These are phyloP conservation scores for Myioborus melanocephalus DNA, from an alignment of 2,797 vertebrate species.

Conservation along the genomic window DNA sequence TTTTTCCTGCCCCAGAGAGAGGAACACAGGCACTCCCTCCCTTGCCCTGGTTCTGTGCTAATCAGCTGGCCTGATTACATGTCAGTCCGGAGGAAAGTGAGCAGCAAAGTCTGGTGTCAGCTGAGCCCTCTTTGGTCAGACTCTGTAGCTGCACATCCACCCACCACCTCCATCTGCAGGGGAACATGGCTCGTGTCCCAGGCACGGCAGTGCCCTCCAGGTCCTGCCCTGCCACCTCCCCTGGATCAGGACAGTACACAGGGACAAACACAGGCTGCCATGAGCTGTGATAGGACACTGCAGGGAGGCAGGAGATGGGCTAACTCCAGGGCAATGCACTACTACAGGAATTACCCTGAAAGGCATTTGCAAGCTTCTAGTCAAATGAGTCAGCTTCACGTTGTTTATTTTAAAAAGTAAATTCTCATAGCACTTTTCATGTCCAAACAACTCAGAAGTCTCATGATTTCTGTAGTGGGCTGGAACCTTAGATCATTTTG, in stretches of 20 bases:
- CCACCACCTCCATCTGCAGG: neutral
- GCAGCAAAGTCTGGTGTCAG: neutral
- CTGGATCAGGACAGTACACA: neutral
- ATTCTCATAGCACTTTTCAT: conserved; percentile 31
- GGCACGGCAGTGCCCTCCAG: neutral
- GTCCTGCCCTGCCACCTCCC: neutral
- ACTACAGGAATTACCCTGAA: conserved; percentile 24
- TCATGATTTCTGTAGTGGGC: conserved; percentile 63
- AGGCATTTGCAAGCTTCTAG: neutral
- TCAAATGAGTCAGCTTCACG: conserved; percentile 32
- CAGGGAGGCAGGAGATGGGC: neutral
- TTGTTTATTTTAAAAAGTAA: conserved; percentile 54
- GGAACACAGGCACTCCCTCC: neutral
- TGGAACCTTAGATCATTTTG: conserved; percentile 48
- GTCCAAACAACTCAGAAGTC: conserved; percentile 57
- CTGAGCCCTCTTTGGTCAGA: neutral
- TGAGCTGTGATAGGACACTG: neutral
- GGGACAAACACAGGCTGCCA: neutral
- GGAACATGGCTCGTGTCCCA: fast-evolving
- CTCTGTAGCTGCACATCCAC: neutral
- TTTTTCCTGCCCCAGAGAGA: neutral
- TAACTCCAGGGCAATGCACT: neutral
- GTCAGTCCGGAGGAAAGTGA: neutral
- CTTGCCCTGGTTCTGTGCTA: neutral
- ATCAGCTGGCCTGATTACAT: neutral